These are phyloP conservation scores for Eospalax fontanierii DNA, from an alignment of 2,797 vertebrate species.

Conservation along the genomic window DNA sequence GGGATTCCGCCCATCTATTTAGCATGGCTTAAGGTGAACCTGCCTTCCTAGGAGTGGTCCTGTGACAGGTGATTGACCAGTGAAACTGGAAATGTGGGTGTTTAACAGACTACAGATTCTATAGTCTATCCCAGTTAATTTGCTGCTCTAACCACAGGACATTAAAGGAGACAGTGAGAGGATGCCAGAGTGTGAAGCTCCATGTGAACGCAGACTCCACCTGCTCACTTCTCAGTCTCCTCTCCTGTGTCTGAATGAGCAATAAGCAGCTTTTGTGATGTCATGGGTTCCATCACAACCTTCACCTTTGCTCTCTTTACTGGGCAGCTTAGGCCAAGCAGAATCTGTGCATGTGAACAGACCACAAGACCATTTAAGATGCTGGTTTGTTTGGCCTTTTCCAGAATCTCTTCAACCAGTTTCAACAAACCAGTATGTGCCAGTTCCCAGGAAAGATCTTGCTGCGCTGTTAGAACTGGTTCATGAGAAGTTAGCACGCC, in stretches of 20 bases:
- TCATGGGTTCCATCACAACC: accelerated
- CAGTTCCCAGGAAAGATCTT: neutral
- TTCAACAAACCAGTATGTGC: neutral
- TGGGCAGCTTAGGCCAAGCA: neutral
- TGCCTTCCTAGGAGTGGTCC: too few species aligned
- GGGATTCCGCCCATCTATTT: too few species aligned
- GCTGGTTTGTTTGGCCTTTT: neutral
- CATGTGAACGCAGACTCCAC: accelerated
- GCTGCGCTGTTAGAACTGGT: neutral
- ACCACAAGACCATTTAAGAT: neutral
- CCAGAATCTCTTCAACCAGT: neutral
- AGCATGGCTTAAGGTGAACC: too few species aligned
- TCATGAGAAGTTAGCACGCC: neutral
- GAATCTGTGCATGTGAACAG: neutral
- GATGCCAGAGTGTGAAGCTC: too few species aligned
- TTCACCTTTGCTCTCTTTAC: neutral
- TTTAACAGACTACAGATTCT: too few species aligned
- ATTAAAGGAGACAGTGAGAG: neutral
- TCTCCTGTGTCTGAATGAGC: accelerated
- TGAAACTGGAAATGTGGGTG: too few species aligned
- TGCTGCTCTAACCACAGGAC: too few species aligned
- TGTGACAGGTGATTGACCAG: too few species aligned
- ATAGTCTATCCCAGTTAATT: too few species aligned
- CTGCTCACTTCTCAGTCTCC: neutral
- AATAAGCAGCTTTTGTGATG: neutral